Percentiles rank a stretch among this genome's conserved stretches.
These are phyloP conservation scores for Oophaga pumilio DNA, from an alignment of 2,113 vertebrate genomes.

Conservation along the genomic window DNA sequence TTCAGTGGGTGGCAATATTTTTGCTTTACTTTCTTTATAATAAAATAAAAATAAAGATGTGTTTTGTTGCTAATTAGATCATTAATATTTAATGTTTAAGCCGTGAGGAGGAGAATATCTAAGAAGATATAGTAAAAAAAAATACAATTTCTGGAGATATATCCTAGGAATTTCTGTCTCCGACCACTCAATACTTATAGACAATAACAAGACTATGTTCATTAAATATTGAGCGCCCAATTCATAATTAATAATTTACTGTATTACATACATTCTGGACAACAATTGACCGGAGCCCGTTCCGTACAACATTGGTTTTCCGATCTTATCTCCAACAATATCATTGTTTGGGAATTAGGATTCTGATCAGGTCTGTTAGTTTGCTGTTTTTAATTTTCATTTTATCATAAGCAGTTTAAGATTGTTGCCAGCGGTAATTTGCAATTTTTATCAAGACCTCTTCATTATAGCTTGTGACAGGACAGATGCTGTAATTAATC, in stretches of 20 bases:
- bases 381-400: slow-evolving; percentile 99
- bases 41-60: too few species aligned
- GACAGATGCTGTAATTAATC: slow-evolving; percentile 99
- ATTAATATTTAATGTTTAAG: neutral
- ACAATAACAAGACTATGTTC: slow-evolving; percentile 80
- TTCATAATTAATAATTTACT: slow-evolving; percentile 88
- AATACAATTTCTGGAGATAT: neutral
- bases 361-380: slow-evolving; percentile 88
- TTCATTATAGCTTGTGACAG: slow-evolving; percentile 95
- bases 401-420: slow-evolving; percentile 99
- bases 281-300: slow-evolving; percentile 65
- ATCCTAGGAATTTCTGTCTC: neutral
- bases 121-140: neutral
- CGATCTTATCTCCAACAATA: slow-evolving; percentile 71
- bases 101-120: neutral
- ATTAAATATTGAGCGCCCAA: slow-evolving; percentile 85
- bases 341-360: slow-evolving; percentile 80
- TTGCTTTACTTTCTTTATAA: neutral
- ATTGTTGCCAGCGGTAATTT: slow-evolving; percentile 98
- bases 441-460: slow-evolving; percentile 96
- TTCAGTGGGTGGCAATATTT: neutral
- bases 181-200: slow-evolving; percentile 90
- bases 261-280: slow-evolving; percentile 79
- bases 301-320: slow-evolving; percentile 65
- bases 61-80: neutral